Percentiles rank a stretch among this genome's conserved stretches.
Evolutionary conservation across 2,888 invertebrate genomes (phyloP).

Genomic region (Drosophila aldrichi): DNA sequence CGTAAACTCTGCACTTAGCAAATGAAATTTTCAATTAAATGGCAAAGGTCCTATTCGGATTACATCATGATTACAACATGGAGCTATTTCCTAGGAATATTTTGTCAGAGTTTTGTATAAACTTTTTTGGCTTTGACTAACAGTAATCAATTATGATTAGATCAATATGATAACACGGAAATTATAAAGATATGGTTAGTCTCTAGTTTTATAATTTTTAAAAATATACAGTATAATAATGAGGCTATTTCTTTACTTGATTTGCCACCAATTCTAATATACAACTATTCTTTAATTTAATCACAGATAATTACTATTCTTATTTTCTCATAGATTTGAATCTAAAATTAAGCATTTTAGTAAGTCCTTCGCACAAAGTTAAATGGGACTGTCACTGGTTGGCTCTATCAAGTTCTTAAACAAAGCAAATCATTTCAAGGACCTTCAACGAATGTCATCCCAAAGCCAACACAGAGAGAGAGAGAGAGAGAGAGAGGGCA

Average conservation of each 20-base stretch:
- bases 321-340: too few species aligned
- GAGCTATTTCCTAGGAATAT: background rate
- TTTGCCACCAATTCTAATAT: background rate
- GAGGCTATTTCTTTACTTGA: too few species aligned
- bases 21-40: slow-evolving; percentile 56
- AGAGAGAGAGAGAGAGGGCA: background rate
- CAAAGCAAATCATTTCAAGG: slow-evolving; percentile 56
- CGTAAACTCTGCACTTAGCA: slow-evolving; percentile 72
- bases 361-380: background rate
- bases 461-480: slow-evolving; percentile 10
- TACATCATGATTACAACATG: background rate
- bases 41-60: slow-evolving; percentile 12
- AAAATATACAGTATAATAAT: too few species aligned
- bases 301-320: background rate
- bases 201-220: background rate
- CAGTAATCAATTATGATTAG: too few species aligned
- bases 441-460: slow-evolving; percentile 58
- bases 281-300: background rate
- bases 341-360: background rate
- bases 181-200: background rate
- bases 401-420: slow-evolving; percentile 10
- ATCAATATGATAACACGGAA: background rate
- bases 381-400: background rate
- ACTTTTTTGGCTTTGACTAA: too few species aligned
- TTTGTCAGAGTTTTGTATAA: background rate